phyloP scores from a whole-genome alignment of 2,888 invertebrate species.

The Nemotelus pantherinus region DNA sequence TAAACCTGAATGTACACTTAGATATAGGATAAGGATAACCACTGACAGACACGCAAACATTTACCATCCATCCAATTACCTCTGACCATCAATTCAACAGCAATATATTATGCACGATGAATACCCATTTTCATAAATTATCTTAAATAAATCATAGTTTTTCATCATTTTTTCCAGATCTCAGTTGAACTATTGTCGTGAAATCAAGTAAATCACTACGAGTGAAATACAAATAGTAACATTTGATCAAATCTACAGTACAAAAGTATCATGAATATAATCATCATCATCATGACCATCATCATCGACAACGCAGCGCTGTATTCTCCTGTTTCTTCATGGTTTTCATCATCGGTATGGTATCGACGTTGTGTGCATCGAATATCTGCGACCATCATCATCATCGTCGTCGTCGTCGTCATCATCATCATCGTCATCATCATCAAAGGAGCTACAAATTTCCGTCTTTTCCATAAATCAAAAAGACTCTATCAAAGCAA shows the following conservation, averaged over 20 bases:
- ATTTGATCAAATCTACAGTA: slow-evolving; percentile 10
- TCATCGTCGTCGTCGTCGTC: background rate
- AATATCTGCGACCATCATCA: background rate
- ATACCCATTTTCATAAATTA: slow-evolving; percentile 16
- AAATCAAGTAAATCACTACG: slow-evolving; percentile 24
- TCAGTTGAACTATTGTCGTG: background rate
- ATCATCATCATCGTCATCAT: slow-evolving; percentile 19
- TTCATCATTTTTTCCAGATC: background rate
- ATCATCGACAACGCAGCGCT: background rate
- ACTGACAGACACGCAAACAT: no score
- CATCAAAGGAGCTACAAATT: slow-evolving; percentile 37
- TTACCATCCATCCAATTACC: no score
- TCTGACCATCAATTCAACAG: background rate
- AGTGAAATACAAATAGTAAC: background rate
- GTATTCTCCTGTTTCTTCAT: background rate
- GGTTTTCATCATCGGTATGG: background rate
- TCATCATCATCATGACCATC: slow-evolving; percentile 2
- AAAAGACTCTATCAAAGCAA: slow-evolving; percentile 19
- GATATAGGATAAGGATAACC: no score
- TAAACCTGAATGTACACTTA: no score
- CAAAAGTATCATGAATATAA: background rate
- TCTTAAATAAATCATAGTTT: slow-evolving; percentile 14
- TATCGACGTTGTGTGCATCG: background rate
- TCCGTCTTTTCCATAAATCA: slow-evolving; percentile 36
- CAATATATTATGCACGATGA: background rate